Percentiles rank a stretch among this genome's conserved stretches.
These are phyloP conservation scores for zebrafish (Danio rerio) DNA, from an alignment of 2,113 vertebrate genomes.

Conservation along the genomic window DNA sequence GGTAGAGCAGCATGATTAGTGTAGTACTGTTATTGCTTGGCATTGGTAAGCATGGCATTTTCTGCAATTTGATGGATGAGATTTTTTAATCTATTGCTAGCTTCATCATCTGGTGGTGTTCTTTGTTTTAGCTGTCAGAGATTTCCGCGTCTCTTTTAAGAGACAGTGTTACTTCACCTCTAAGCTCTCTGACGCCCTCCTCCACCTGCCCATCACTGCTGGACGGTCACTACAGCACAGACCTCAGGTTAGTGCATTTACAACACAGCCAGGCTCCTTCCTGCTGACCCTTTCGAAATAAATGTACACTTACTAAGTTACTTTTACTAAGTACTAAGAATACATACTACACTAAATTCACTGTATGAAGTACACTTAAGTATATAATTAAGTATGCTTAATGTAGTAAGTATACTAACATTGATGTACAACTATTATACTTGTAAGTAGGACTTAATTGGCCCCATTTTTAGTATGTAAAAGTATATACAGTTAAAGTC, in stretches of 20 bases:
- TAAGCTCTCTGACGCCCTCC: slow-evolving; percentile 93
- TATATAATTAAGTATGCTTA: no score
- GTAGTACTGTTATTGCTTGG: background rate
- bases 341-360: no score
- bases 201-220: slow-evolving; percentile 95
- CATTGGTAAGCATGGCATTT: slow-evolving; percentile 32
- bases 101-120: slow-evolving; percentile 12
- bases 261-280: no score
- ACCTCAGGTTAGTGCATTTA: slow-evolving; percentile 80
- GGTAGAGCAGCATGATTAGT: slow-evolving; percentile 43
- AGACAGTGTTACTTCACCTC: slow-evolving; percentile 83
- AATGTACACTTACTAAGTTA: no score
- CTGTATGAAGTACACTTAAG: no score
- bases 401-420: no score
- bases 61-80: background rate
- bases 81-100: background rate
- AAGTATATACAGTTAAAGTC: no score
- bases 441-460: no score
- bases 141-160: slow-evolving; percentile 92
- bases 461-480: no score
- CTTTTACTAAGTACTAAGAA: no score
- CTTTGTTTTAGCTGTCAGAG: slow-evolving; percentile 86
- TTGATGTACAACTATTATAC: no score
- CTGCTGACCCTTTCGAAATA: no score
- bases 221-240: slow-evolving; percentile 84